Percentiles rank a stretch among this genome's conserved stretches.
Evolutionary conservation across 2,888 invertebrate species (phyloP).

Genomic region (Tenthredo scrophulariae): DNA sequence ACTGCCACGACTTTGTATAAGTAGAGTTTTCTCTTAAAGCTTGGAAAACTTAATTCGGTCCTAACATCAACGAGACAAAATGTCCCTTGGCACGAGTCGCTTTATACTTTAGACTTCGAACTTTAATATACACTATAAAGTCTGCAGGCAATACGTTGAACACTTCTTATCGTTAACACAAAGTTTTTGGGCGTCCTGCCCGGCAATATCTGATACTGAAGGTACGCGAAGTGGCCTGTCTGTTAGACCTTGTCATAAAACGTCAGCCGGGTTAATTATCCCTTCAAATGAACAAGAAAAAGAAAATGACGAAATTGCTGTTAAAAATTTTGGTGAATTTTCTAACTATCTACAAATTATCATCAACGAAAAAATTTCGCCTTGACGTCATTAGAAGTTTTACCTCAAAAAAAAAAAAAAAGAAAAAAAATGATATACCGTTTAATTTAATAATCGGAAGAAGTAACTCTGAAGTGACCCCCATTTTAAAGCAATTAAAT

Average conservation of each 20-base stretch:
- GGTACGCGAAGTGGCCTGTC: background rate
- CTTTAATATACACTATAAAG: background rate
- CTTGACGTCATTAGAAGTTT: background rate
- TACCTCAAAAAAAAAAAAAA: background rate
- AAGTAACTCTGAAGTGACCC: background rate
- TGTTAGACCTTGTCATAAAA: background rate
- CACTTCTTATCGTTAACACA: background rate
- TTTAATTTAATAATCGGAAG: background rate
- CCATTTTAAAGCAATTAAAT: slow-evolving; percentile 19
- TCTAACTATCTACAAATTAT: background rate
- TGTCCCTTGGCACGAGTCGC: slow-evolving; percentile 2
- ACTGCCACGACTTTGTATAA: background rate
- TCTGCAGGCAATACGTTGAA: background rate
- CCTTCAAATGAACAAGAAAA: background rate
- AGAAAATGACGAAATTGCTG: background rate
- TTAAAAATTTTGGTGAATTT: background rate
- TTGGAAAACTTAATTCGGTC: background rate
- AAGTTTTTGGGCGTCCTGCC: slow-evolving; percentile 26
- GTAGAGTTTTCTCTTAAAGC: background rate
- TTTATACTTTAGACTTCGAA: background rate
- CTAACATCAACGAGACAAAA: slow-evolving; percentile 11
- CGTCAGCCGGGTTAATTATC: background rate
- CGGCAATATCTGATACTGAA: background rate
- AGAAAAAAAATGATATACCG: background rate
- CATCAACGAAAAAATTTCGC: background rate